Conservation (phyloP, 2,113 vertebrate species). For the Hippolais icterina region DNA sequence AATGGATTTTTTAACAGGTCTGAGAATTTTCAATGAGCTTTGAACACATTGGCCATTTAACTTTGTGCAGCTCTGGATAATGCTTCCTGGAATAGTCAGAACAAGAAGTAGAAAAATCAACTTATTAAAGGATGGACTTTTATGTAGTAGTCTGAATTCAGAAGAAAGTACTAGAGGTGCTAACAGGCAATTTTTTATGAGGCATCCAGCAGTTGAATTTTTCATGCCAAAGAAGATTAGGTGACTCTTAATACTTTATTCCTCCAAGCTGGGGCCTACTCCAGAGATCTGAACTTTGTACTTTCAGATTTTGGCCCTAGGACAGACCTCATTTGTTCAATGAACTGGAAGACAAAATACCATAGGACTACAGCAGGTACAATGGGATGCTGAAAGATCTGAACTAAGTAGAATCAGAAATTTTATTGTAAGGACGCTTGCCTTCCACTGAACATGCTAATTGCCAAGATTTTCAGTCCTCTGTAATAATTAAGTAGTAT, state of each 20-base stretch:
- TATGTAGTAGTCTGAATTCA: neutral
- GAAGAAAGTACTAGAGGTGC: conserved; percentile 11
- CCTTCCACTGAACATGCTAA: neutral
- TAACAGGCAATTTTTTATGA: neutral
- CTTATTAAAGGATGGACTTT: neutral
- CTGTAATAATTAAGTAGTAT: neutral
- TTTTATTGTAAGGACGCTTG: neutral
- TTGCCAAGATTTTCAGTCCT: neutral
- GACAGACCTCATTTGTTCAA: conserved; percentile 6
- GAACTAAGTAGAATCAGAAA: neutral
- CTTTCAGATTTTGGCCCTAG: conserved; percentile 15
- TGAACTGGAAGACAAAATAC: neutral
- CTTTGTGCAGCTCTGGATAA: neutral
- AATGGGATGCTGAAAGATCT: neutral
- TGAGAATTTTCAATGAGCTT: conserved; percentile 16
- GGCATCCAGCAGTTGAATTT: neutral
- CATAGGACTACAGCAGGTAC: neutral
- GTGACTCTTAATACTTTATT: neutral
- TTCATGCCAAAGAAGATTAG: neutral
- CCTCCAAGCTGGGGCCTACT: neutral
- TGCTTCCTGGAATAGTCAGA: neutral
- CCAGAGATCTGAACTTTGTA: neutral
- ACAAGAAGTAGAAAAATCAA: neutral
- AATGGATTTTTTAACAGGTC: neutral
- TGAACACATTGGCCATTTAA: neutral